Conservation (phyloP, 2,797 vertebrate species). For the Lithobates pipiens region DNA sequence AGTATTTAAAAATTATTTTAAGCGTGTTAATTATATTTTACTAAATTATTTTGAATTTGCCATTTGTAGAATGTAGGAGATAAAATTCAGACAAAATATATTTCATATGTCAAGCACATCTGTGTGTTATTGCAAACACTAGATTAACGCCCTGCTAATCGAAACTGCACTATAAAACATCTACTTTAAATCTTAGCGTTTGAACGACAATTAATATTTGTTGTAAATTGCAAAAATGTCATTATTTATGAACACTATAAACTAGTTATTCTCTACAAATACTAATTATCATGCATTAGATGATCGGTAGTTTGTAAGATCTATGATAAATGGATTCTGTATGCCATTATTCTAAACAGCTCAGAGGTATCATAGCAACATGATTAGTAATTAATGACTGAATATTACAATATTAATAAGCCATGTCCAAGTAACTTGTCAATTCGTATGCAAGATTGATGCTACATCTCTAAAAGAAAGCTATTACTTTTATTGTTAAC, state of each 20-base stretch:
- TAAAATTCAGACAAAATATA: conserved; percentile 2
- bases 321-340: conserved; percentile 28
- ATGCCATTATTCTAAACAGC: conserved; percentile 42
- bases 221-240: conserved; percentile 23
- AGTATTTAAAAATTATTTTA: neutral
- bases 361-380: neutral
- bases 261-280: conserved; percentile 37
- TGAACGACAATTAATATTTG: conserved; percentile 32
- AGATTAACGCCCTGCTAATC: conserved; percentile 43
- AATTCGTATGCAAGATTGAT: conserved; percentile 49
- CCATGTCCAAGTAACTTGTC: conserved; percentile 20
- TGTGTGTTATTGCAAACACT: conserved; percentile 7
- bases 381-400: conserved; percentile 19
- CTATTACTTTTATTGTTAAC: conserved; percentile 17
- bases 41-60: neutral
- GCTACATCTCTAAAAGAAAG: conserved; percentile 21
- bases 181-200: conserved; percentile 34
- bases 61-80: neutral
- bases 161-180: conserved; percentile 17
- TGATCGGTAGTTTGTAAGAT: conserved; percentile 19
- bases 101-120: neutral
- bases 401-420: neutral
- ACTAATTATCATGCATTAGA: conserved; percentile 51
- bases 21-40: neutral
- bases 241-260: conserved; percentile 38